These are phyloP conservation scores for Poecilus cupreus DNA, from an alignment of 2,888 invertebrate genomes.

Conservation along the genomic window DNA sequence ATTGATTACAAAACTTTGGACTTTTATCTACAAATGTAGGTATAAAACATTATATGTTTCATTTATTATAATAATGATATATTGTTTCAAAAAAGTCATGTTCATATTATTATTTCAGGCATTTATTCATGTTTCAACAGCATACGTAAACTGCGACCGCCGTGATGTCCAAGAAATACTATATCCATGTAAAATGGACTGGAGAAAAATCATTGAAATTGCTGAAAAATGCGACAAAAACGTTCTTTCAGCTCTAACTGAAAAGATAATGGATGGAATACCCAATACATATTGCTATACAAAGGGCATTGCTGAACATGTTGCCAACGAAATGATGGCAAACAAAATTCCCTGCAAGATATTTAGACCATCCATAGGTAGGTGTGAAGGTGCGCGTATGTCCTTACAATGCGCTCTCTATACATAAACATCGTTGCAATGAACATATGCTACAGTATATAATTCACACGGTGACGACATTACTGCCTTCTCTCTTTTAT, in stretches of 20 bases:
- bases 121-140: constrained; percentile 89
- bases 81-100: too few relatives aligned
- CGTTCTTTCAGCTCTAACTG: constrained; percentile 75
- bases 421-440: background rate
- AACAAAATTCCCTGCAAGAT: constrained; percentile 78
- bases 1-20: too few relatives aligned
- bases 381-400: background rate
- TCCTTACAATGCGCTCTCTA: too few relatives aligned
- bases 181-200: constrained; percentile 82
- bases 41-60: too few relatives aligned
- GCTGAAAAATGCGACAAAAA: constrained; percentile 79
- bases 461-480: too few relatives aligned
- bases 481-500: too few relatives aligned
- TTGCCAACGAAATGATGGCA: constrained; percentile 78
- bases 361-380: constrained; percentile 12
- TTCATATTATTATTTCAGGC: constrained; percentile 74
- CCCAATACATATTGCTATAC: constrained; percentile 96
- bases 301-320: constrained; percentile 90
- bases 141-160: constrained; percentile 88
- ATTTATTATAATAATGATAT: too few relatives aligned
- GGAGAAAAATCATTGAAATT: constrained; percentile 80
- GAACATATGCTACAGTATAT: too few relatives aligned
- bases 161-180: constrained; percentile 82
- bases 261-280: constrained; percentile 78
- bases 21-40: too few relatives aligned